These are phyloP conservation scores for Athrips mouffetella DNA, from an alignment of 2,888 invertebrate genomes.

Conservation along the genomic window DNA sequence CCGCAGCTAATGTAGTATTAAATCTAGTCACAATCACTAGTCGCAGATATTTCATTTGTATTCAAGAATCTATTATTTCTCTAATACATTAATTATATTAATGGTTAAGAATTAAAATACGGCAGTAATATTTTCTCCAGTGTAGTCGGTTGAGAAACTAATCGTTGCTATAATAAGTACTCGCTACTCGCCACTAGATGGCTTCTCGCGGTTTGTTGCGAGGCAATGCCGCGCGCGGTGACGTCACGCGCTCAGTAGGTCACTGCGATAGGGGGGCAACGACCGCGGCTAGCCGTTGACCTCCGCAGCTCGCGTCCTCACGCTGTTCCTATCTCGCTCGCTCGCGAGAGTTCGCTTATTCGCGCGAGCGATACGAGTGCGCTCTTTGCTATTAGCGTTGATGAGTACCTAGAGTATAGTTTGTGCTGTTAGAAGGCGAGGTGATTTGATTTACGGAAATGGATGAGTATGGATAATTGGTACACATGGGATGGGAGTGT, in stretches of 20 bases:
- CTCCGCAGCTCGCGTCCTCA: constrained; percentile 68
- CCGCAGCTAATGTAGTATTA: too few species aligned
- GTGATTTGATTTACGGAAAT: constrained; percentile 6
- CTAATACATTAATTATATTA: too few species aligned
- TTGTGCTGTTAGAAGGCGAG: constrained; percentile 7
- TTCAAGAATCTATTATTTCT: too few species aligned
- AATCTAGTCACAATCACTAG: too few species aligned
- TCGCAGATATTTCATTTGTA: too few species aligned
- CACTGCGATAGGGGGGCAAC: constrained; percentile 79
- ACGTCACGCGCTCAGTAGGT: constrained; percentile 79
- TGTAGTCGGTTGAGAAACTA: too few species aligned
- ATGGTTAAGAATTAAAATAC: too few species aligned
- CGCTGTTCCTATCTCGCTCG: constrained; percentile 66
- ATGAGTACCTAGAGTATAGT: not conserved
- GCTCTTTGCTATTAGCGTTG: constrained; percentile 29
- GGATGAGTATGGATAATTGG: not conserved
- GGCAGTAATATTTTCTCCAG: too few species aligned
- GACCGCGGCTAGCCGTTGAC: constrained; percentile 80
- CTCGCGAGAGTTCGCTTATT: constrained; percentile 42
- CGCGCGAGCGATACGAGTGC: constrained; percentile 51
- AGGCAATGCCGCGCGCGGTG: constrained; percentile 65
- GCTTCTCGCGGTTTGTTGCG: constrained; percentile 53
- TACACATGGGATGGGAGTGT: not conserved
- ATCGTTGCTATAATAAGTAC: constrained; percentile 20
- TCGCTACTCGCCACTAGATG: constrained; percentile 67